phyloP scores from a whole-genome alignment of 1,140 invertebrate species.

The Temnothorax longispinosus region DNA sequence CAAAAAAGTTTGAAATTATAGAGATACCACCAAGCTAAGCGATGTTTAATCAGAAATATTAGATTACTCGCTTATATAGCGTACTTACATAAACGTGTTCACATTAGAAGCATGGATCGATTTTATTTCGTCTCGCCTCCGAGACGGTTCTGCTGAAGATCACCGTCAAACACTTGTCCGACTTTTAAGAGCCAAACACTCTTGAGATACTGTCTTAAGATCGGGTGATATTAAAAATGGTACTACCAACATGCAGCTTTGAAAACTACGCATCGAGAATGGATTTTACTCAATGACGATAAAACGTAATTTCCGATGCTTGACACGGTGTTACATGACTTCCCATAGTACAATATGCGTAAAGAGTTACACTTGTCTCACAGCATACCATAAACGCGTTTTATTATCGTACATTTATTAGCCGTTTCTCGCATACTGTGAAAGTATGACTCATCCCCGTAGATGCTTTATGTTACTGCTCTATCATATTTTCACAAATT shows the following conservation, averaged over 20 bases:
- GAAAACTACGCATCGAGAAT: neutral
- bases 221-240: conserved; percentile 58
- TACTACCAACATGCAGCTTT: neutral
- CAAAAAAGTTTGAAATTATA: neutral
- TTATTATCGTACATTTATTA: conserved; percentile 39
- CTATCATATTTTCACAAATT: conserved; percentile 27
- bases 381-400: neutral
- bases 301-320: conserved; percentile 1
- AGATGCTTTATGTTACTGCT: neutral
- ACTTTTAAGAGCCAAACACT: conserved; percentile 38
- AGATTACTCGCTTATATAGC: neutral
- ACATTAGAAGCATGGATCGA: neutral
- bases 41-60: neutral
- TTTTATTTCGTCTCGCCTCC: conserved; percentile 26
- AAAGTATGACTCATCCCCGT: neutral
- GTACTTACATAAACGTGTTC: neutral
- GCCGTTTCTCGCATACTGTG: neutral
- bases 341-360: neutral
- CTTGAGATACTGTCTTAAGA: conserved; percentile 49
- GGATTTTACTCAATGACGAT: neutral
- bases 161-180: conserved; percentile 65
- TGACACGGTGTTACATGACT: neutral
- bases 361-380: conserved; percentile 27
- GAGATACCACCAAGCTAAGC: neutral
- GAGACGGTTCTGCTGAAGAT: conserved; percentile 67